Evolutionary conservation across 2,797 vertebrate species (phyloP).

Genomic region (Petrocephalus schoutedeni): DNA sequence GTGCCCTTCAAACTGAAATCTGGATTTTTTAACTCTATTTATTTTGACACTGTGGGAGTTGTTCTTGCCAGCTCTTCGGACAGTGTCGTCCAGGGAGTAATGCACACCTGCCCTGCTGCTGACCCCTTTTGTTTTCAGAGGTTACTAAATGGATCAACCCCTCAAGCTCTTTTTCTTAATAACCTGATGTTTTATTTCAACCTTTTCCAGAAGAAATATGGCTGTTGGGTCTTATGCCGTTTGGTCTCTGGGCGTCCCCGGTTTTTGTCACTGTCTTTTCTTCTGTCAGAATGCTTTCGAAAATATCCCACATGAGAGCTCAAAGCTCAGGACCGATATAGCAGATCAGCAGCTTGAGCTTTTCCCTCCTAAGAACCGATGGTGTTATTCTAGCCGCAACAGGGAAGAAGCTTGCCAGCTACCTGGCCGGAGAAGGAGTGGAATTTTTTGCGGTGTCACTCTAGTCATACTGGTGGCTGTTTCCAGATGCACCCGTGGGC

Average conservation of each 20-base stretch:
- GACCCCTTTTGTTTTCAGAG: background rate
- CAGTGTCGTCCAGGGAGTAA: background rate
- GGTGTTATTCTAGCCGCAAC: background rate
- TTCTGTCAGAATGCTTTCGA: background rate
- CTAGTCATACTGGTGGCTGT: background rate
- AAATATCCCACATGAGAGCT: conserved; percentile 2
- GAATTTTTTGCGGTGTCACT: background rate
- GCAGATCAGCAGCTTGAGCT: too few relatives aligned
- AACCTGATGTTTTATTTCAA: background rate
- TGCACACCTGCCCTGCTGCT: background rate
- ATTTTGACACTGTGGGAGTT: background rate
- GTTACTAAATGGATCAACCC: background rate
- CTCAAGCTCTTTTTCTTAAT: background rate
- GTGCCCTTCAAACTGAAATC: conserved; percentile 6
- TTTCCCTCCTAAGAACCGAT: background rate
- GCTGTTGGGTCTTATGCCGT: background rate
- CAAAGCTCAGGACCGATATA: background rate
- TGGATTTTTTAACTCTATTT: conserved; percentile 12
- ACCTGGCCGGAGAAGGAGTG: background rate
- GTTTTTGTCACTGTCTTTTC: background rate
- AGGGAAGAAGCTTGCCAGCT: background rate
- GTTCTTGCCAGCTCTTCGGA: background rate
- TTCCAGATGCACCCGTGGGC: background rate
- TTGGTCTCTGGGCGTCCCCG: background rate
- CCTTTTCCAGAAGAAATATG: background rate